phyloP scores from a whole-genome alignment of 2,888 invertebrate genomes.

The Himalopsyche tibetana region DNA sequence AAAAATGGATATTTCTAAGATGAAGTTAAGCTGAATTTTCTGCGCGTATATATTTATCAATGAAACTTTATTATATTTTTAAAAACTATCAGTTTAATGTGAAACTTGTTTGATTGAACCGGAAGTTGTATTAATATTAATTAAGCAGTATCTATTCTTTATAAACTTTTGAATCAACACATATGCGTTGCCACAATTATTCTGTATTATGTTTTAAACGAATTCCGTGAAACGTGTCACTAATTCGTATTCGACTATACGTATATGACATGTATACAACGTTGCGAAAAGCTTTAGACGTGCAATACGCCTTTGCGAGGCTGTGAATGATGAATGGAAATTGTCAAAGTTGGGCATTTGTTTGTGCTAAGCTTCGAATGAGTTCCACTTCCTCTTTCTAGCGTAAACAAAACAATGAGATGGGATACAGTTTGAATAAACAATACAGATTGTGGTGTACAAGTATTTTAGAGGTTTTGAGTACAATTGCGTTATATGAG shows the following conservation, averaged over 20 bases:
- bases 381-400: slow-evolving; percentile 32
- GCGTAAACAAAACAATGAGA: slow-evolving; percentile 18
- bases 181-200: not conserved
- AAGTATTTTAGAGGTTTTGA: not conserved
- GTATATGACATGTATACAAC: slow-evolving; percentile 17
- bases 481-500: not conserved
- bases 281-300: not conserved
- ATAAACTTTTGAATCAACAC: too few relatives aligned
- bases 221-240: slow-evolving; percentile 21
- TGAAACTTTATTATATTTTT: too few relatives aligned
- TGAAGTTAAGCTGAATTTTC: too few relatives aligned
- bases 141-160: too few relatives aligned
- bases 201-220: not conserved
- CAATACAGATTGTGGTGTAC: not conserved
- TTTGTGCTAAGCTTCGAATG: slow-evolving; percentile 31
- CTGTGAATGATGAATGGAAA: slow-evolving; percentile 29
- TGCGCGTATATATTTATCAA: too few relatives aligned
- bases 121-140: too few relatives aligned
- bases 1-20: too few relatives aligned
- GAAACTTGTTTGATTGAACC: too few relatives aligned
- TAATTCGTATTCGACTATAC: slow-evolving; percentile 17
- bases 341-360: slow-evolving; percentile 33
- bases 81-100: too few relatives aligned
- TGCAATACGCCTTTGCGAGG: not conserved
- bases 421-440: slow-evolving; percentile 30